Percentiles rank a stretch among this genome's conserved stretches.
phyloP scores from a whole-genome alignment of 2,113 vertebrate genomes.

The Urocynchramus pylzowi region DNA sequence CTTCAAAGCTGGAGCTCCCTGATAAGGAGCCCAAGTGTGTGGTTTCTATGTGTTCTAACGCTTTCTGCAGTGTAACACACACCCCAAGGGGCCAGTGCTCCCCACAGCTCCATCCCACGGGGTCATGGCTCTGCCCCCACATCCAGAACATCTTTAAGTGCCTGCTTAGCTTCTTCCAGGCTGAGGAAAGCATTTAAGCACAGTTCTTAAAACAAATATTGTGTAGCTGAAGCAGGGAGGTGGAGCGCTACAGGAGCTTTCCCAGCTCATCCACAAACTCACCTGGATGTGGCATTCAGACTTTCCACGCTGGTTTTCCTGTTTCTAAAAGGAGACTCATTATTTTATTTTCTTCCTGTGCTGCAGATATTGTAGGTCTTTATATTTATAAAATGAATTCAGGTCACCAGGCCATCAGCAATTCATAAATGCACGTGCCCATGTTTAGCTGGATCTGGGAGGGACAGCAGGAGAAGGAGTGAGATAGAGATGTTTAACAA shows the following conservation, averaged over 20 bases:
- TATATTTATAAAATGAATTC: neutral
- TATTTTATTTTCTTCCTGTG: neutral
- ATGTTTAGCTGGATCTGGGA: neutral
- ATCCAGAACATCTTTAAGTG: neutral
- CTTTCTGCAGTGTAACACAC: neutral
- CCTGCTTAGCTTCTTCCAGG: neutral
- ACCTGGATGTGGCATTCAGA: neutral
- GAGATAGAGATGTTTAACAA: neutral
- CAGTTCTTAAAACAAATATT: neutral
- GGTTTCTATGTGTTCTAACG: conserved; percentile 3
- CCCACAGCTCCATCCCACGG: neutral
- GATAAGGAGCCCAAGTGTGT: neutral
- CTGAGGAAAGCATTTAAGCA: neutral
- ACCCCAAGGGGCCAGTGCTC: neutral
- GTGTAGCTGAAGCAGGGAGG: accelerated
- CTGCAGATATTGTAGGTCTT: neutral
- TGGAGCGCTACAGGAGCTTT: neutral
- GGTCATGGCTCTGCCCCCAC: neutral
- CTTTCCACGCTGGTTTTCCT: neutral
- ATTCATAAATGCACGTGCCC: neutral
- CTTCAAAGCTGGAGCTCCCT: conserved; percentile 2
- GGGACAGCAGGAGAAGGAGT: neutral
- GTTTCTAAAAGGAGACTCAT: neutral
- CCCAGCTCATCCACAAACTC: neutral
- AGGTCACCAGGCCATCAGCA: neutral